Percentiles rank a stretch among this genome's conserved stretches.
These are phyloP conservation scores for Tribolium madens DNA, from an alignment of 1,140 invertebrate species.

Conservation along the genomic window DNA sequence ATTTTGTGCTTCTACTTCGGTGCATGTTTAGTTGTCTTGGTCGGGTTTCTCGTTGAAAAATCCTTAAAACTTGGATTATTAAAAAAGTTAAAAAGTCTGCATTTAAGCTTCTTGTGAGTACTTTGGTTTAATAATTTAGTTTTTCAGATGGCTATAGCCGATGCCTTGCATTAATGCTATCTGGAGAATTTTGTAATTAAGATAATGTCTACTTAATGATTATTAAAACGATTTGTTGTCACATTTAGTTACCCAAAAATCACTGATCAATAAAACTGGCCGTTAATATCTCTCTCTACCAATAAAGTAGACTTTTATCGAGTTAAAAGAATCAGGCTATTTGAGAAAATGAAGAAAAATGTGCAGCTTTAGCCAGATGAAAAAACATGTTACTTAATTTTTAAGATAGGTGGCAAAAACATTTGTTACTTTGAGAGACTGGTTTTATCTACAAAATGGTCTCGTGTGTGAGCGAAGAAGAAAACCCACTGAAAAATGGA, in stretches of 20 bases:
- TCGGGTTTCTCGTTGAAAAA: not conserved
- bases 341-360: slow-evolving; percentile 1
- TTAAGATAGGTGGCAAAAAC: slow-evolving; percentile 8
- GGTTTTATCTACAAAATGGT: slow-evolving; percentile 36
- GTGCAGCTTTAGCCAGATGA: not conserved
- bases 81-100: not conserved
- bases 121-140: not conserved
- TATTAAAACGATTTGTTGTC: not conserved
- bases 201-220: not conserved
- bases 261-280: no score
- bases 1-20: no score
- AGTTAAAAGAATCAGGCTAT: not conserved
- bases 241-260: no score
- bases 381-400: slow-evolving; percentile 12
- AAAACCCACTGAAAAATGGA: slow-evolving; percentile 43
- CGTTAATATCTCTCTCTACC: not conserved
- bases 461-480: slow-evolving; percentile 6
- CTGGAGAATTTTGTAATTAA: not conserved
- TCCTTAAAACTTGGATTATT: not conserved
- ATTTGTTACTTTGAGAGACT: slow-evolving; percentile 12
- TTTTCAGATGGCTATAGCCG: not conserved
- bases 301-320: not conserved
- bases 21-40: not conserved
- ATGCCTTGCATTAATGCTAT: not conserved
- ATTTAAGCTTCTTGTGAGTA: not conserved